Evolutionary conservation across 2,113 vertebrate genomes (phyloP), one percentile per base, ranked within the genome.

Genomic region (Vicugna pacos): DNA sequence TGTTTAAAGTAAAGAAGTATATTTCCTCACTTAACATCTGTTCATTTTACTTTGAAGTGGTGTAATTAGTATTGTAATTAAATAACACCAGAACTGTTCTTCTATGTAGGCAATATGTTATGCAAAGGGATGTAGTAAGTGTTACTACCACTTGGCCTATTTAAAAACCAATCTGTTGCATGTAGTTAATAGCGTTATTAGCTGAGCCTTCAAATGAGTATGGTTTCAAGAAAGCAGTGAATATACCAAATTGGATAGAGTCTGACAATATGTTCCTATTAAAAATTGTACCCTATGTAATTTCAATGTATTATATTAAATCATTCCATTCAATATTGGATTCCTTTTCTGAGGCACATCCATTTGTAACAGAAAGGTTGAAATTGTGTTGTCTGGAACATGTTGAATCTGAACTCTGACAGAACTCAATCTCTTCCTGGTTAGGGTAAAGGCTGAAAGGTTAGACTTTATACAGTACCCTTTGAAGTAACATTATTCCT

Each of bases 1-100:
- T 76, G 13, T 96, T 96, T 94, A 93, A 94, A 96, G 60, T 92
- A 30, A 93, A 70, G 56, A 89, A 91, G 65, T 95, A 5, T 14
- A 60, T 96, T 97, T 95, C 93, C 42, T 96, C 60, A 52, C 64
- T 28, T 92, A 93, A 38, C n/a, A 82, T 42, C 20, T 89, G 76
- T 94, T 83, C 54, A 62, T 1, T 83, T 93, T 87, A 92, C 84
- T 96, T 86, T 77, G 90, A 94, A 95, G 24, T 94, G 70, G 30
- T 94, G 5, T 28, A 76, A 26, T 97, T 77, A 94, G 69, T 88
- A 46, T 83, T 93, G 8, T 89, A 84, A 90, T 81, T 93, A 91
- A 96, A 87, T 85, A 91, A 58, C 32, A 86, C 28, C 56, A 95
- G 42, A 86, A 82, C 35, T 93, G 22, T 95, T 76, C 32, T 92